Evolutionary conservation across 2,888 invertebrate genomes (phyloP), one percentile per base, ranked within the genome.

Genomic region (Lepidocyrtoides sp.): DNA sequence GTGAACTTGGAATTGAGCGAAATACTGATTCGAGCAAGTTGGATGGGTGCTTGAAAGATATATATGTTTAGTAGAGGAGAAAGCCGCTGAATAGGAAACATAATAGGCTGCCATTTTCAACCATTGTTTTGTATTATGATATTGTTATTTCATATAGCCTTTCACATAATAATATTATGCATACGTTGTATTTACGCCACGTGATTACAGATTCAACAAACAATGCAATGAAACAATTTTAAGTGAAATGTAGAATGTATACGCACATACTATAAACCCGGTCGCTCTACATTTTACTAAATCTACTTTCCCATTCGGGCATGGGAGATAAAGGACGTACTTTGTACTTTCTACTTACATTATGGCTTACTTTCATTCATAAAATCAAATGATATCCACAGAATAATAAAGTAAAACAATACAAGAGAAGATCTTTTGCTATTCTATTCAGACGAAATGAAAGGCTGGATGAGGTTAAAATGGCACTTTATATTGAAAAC

Each of bases 331-430:
- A 44, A 72, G 3, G 48, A 20, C 23, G 44, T 44, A 41, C 20
- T 14, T 60, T n/a, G 23, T 23, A n/a, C n/a, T n/a, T 66, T 66
- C 10, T 66, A 32, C 29, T 1, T 66, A 60, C 29, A 29, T 29
- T 63, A 32, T 29, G 32, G 66, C 12, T 72, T 44, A 41, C 23
- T 72, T 69, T 44, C 72, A 41, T 72, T 72, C 44, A 72, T 72
- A 72, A 44, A 72, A 23, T 72, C 44, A 32, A 72, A 44, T 14
- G 72, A 23, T 3, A 41, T n/a, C n/a, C n/a, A n/a, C n/a, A n/a
- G 1, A 41, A 72, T 20, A 72, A 23, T 23, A 44, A 72, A 63
- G 10, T 4, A 8, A 17, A 44, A 72, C 26, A 72, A 72, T 44
- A 32, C n/a, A n/a, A n/a, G n/a, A n/a, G n/a, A 32, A 32, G 2